These are phyloP conservation scores for Dendronephthya gigantea DNA, from an alignment of 64 coral and sea anemone species.

Conservation along the genomic window DNA sequence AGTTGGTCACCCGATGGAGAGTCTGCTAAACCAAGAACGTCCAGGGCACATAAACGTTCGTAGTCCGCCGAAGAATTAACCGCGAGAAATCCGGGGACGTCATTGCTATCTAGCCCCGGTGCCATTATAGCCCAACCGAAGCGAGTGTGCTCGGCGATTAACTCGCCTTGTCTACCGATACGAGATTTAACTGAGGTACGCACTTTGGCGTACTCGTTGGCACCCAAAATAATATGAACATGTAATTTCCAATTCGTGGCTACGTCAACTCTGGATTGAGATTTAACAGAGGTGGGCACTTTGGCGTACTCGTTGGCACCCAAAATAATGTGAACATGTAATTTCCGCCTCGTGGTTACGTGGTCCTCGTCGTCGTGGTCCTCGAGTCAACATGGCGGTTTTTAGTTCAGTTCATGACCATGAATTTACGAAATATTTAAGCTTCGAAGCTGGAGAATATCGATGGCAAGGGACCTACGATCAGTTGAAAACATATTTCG, in stretches of 20 bases:
- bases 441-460: no score
- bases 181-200: not conserved
- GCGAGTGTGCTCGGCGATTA: constrained; percentile 28
- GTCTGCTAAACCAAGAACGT: not conserved
- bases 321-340: constrained; percentile 41
- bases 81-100: not conserved
- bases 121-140: constrained; percentile 37
- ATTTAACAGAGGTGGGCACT: not conserved
- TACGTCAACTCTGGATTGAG: no score
- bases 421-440: no score
- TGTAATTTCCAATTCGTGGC: constrained; percentile 21
- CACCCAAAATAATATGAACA: constrained; percentile 37
- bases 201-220: constrained; percentile 33
- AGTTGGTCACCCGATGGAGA: not conserved
- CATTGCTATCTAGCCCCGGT: not conserved
- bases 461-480: no score
- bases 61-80: not conserved
- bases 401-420: no score
- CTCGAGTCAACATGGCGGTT: no score
- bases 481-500: no score
- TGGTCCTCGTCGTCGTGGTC: no score
- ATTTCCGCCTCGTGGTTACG: constrained; percentile 1
- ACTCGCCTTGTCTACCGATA: constrained; percentile 19
- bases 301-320: constrained; percentile 34
- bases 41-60: not conserved